phyloP scores from a whole-genome alignment of 2,888 invertebrate species.

The Tetramorium bicarinatum region DNA sequence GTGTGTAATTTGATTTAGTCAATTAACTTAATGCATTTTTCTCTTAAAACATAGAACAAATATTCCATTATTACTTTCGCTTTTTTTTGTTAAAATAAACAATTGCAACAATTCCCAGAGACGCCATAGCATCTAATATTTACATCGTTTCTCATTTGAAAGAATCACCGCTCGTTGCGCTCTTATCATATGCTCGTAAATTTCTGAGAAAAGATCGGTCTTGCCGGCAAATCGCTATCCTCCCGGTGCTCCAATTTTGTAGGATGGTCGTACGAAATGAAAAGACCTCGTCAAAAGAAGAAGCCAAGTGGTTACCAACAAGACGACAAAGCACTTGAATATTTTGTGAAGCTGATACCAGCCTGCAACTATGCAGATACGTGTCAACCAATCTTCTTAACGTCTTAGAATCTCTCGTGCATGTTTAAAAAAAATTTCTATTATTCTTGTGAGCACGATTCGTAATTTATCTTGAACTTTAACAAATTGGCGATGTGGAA shows the following conservation, averaged over 20 bases:
- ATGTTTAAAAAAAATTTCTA: neutral
- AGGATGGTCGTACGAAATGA: constrained; percentile 54
- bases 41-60: neutral
- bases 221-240: constrained; percentile 34
- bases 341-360: constrained; percentile 57
- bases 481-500: neutral
- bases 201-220: constrained; percentile 37
- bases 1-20: neutral
- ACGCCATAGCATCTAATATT: constrained; percentile 15
- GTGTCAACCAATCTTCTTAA: constrained; percentile 47
- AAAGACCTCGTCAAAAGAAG: constrained; percentile 51
- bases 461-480: neutral
- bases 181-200: constrained; percentile 51
- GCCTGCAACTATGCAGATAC: constrained; percentile 65
- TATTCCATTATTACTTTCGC: neutral
- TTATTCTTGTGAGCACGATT: neutral
- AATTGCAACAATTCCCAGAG: constrained; percentile 13
- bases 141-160: constrained; percentile 33
- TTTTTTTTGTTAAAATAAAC: neutral
- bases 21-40: neutral
- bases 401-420: neutral
- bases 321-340: constrained; percentile 39
- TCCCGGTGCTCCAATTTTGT: constrained; percentile 45
- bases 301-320: constrained; percentile 56
- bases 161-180: constrained; percentile 48